Evolutionary conservation across 37 sponge, comb jelly and placozoan species (phyloP).

Genomic region (Geodia barretti): DNA sequence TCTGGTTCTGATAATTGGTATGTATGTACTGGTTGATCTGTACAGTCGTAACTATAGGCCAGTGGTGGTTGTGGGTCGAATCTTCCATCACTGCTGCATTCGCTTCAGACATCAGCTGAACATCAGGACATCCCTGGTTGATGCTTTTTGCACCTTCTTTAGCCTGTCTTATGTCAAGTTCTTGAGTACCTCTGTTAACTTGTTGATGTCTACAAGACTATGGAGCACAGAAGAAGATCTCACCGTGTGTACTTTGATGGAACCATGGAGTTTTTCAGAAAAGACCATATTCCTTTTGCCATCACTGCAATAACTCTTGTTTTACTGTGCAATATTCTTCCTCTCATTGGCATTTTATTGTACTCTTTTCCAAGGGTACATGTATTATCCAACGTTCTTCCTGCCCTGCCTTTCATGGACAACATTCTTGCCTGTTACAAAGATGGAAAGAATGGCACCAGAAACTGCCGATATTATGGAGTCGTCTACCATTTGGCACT

Average conservation of each 20-base stretch:
- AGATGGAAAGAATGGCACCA: no score
- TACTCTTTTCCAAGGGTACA: no score
- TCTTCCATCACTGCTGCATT: not conserved
- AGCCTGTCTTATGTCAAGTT: not conserved
- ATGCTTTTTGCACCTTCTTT: conserved; percentile 4
- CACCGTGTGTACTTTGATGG: not conserved
- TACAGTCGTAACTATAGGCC: not conserved
- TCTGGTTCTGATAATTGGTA: not conserved
- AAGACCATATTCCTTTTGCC: no score
- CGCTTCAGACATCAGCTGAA: not conserved
- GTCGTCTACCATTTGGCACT: no score
- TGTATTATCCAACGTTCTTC: no score
- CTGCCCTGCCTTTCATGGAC: no score
- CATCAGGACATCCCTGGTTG: not conserved
- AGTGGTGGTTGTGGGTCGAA: not conserved
- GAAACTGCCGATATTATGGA: no score
- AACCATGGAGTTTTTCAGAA: no score
- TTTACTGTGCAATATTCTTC: not conserved
- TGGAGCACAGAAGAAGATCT: no score
- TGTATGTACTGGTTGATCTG: not conserved
- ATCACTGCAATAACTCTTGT: no score
- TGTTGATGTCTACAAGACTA: not conserved
- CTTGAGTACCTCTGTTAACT: not conserved
- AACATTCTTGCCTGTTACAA: no score
- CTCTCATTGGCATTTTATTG: no score